Evolutionary conservation across 2,113 vertebrate genomes (phyloP), one percentile per base, ranked within the genome.

Genomic region (Rafetus swinhoei): DNA sequence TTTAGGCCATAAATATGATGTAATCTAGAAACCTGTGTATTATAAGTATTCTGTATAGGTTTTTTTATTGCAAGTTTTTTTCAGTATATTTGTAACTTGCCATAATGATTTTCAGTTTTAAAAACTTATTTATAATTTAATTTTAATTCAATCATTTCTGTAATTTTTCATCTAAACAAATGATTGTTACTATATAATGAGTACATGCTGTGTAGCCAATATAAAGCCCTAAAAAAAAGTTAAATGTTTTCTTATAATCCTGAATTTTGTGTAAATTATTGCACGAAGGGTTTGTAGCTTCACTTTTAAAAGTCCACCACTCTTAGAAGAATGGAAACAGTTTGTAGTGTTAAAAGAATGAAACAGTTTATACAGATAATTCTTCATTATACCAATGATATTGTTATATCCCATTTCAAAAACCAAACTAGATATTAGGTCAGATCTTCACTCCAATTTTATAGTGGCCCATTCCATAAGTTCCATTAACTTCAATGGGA

Each of bases 201-300:
- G 45, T 45, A 45, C 57, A 62, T 19, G 29, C 81, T 92, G 32
- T 4, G 0, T 81, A 56, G 59, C 80, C 55, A 56, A 86, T 87
- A 76, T 53, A 5, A n/a, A 86, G 52, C 86, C 39, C 9, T 80
- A 87, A 89, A 87, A 39, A 79, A 86, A 53, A 72, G 86, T 91
- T 92, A 72, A 57, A 81, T 94, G 82, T 92, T 52, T 77, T 77
- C 22, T 45, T 50, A 4, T 91, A 27, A 93, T 86, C 15, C 19
- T 87, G 60, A 83, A 14, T 85, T 24, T 88, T 82, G 45, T 95
- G 88, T 95, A 80, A 95, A 92, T 93, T 95, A 97, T 95, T 97
- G 93, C 96, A 95, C 95, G 91, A 92, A 19, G 88, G 94, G 86
- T 59, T 95, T 90, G 57, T 82, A 74, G 72, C 65, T 35, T 72